Evolutionary conservation across 2,888 invertebrate species (phyloP), one percentile per base, ranked within the genome.

Genomic region (Fabriciana adippe): DNA sequence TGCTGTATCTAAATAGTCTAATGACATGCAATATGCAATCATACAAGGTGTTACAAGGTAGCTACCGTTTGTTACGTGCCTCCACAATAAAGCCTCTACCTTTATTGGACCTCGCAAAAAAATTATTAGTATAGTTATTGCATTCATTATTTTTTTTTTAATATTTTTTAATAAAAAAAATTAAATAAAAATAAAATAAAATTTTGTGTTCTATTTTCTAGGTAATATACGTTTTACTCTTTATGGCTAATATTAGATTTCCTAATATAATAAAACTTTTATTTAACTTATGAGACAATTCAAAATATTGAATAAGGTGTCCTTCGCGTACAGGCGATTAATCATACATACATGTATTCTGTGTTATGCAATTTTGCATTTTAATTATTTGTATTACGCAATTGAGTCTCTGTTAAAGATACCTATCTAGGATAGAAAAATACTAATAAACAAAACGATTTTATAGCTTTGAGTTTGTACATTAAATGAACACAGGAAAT

Each of bases 11-110:
- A 35, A 66, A 67, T 47, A 61, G 54, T 41, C 21, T 53, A 56
- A 69, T 31, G 55, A 64, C 67, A 70, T 62, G 64, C 55, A 55
- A 70, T 35, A 35, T 47, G 11, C 16, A 14, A 13, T 54, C 16
- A 21, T 48, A 55, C 31, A 54, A 54, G 53, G 55, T 55, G 63
- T 69, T 63, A 59, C 66, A 63, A 63, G 69, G 59, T 63, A 60
- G 62, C 63, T 2, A 54, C 54, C 66, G 53, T 63, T 57, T 26
- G 26, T 51, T 41, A 57, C 26, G 63, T 62, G 18, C 6, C 60
- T 18, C 3, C 14, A 18, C 1, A 56, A 6, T 15, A 41, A 50
- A 11, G 8, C 15, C n/a, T 18, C 18, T 18, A 15, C 3, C 14
- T 45, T 35, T 15, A 26, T 26, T 15, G 4, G 2, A 35, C 11